Percentiles rank a stretch among this genome's conserved stretches.
Conservation (phyloP, 2,888 invertebrate species). For the Mythimna pallens region DNA sequence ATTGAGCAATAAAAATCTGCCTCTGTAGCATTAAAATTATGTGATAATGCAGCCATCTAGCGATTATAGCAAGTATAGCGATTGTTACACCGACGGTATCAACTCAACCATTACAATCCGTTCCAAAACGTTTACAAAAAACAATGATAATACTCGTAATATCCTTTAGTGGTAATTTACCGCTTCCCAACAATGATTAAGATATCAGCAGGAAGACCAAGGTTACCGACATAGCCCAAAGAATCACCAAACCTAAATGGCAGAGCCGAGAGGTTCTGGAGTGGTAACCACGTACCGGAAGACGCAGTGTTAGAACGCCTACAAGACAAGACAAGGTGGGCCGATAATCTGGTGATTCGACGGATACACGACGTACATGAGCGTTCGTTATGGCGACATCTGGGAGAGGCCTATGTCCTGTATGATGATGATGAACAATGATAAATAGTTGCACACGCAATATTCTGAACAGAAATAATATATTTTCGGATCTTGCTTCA, state of each 20-base stretch:
- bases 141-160: neutral
- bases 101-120: no score
- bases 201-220: no score
- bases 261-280: no score
- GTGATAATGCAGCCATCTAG: neutral
- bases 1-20: neutral
- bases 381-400: no score
- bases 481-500: conserved; percentile 15
- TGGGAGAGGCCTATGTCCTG: no score
- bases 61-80: neutral
- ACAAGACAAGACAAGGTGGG: no score
- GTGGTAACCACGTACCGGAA: no score
- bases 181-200: conserved; percentile 17
- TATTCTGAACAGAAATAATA: conserved; percentile 24
- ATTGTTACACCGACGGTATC: neutral
- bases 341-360: no score
- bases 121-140: neutral
- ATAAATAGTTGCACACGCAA: conserved; percentile 24
- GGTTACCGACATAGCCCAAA: no score
- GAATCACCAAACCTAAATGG: no score
- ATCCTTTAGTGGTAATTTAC: conserved; percentile 13
- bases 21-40: neutral
- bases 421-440: neutral
- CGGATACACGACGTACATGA: no score
- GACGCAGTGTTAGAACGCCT: no score